Percentiles rank a stretch among this genome's conserved stretches.
phyloP scores from a whole-genome alignment of 2,888 invertebrate species.

The Heteromyza rotundicornis region DNA sequence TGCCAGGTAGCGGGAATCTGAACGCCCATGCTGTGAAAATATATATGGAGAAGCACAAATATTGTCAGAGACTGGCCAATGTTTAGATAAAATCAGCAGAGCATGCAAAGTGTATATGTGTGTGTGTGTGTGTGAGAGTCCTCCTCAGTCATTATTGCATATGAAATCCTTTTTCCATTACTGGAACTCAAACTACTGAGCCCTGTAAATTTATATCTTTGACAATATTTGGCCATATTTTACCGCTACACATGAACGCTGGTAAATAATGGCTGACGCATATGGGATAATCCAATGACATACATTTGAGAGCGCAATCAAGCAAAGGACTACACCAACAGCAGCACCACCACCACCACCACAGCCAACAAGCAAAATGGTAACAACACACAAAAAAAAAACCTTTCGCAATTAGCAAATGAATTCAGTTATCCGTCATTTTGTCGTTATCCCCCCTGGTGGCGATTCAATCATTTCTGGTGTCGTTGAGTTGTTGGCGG shows the following conservation, averaged over 20 bases:
- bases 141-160: constrained; percentile 27
- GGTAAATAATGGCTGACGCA: background rate
- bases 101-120: background rate
- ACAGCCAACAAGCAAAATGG: constrained; percentile 17
- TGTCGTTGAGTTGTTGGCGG: constrained; percentile 8
- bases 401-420: constrained; percentile 59
- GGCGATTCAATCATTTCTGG: constrained; percentile 50
- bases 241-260: background rate
- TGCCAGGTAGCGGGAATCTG: constrained; percentile 82
- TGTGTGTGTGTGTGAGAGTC: constrained; percentile 17
- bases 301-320: background rate
- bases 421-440: constrained; percentile 58
- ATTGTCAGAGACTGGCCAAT: too few species aligned
- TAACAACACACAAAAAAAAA: constrained; percentile 36
- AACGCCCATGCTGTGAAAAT: constrained; percentile 88
- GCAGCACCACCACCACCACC: too few species aligned
- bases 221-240: background rate
- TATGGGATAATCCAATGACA: background rate
- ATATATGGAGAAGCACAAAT: too few species aligned
- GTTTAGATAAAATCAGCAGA: too few species aligned
- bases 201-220: background rate
- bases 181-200: too few species aligned
- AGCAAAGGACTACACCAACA: constrained; percentile 6
- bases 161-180: background rate
- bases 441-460: constrained; percentile 48